phyloP scores from a whole-genome alignment of 2,797 vertebrate genomes.

The Hipposideros larvatus region DNA sequence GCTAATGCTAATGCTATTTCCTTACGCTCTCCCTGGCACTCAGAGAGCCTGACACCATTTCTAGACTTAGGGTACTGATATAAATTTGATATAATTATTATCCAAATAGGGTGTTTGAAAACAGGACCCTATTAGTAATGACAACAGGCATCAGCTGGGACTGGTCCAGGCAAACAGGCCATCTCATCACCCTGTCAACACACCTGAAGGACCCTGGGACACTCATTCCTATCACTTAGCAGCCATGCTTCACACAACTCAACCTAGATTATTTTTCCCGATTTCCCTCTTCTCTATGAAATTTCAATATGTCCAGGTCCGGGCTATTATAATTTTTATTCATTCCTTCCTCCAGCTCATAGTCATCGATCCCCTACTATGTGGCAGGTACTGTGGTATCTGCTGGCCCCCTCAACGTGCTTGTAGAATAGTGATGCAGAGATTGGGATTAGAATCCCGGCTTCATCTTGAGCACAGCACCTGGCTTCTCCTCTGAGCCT shows the following conservation, averaged over 20 bases:
- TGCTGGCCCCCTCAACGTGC: not conserved
- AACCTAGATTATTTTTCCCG: constrained; percentile 9
- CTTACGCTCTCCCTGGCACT: not conserved
- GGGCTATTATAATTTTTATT: not conserved
- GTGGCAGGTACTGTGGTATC: not conserved
- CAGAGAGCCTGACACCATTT: not conserved
- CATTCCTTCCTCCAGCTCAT: not conserved
- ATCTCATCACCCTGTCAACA: not conserved
- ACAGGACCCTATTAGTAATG: not conserved
- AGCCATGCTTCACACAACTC: not conserved
- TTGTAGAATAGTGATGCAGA: too few relatives aligned
- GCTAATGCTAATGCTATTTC: not conserved
- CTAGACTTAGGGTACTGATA: not conserved
- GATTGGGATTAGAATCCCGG: not conserved
- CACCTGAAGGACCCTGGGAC: not conserved
- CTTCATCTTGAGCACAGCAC: not conserved
- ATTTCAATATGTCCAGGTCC: not conserved
- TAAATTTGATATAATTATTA: not conserved
- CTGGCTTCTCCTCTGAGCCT: not conserved
- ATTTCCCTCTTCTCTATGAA: constrained; percentile 12
- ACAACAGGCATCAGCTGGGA: not conserved
- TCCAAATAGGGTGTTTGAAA: not conserved
- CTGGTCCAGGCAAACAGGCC: not conserved
- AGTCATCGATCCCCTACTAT: not conserved
- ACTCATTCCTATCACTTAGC: not conserved